Evolutionary conservation across 2,888 invertebrate genomes (phyloP), one percentile per base, ranked within the genome.

Genomic region (Sminthurinus aureus): DNA sequence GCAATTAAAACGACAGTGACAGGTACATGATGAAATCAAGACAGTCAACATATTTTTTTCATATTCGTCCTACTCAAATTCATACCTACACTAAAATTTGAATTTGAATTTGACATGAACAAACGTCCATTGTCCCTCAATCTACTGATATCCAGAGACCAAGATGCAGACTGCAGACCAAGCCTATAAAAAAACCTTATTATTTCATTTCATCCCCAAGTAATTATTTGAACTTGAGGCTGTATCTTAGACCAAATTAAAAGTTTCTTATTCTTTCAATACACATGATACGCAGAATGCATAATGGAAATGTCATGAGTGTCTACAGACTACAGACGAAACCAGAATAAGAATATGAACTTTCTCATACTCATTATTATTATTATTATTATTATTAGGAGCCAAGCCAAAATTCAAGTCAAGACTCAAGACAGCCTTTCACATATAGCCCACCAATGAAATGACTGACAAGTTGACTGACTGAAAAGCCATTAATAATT

Each of bases 391-490:
- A 22, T 73, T 20, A 73, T 73, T 20, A 20, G 66, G 66, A 38
- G 38, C 38, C 38, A 38, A 38, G 38, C 69, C 20, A 50, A 38
- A 38, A 26, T 20, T 71, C 71, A 71, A 24, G 18, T 24, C 20
- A 15, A 69, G 18, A 69, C 22, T 22, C n/a, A n/a, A 66, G 66
- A 66, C 18, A 20, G 66, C n/a, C 66, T 66, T 66, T 66, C 66
- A n/a, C 18, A 66, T 38, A 6, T 26, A 50, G 22, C 80, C 71
- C 71, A 81, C 80, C 80, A 73, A 81, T 81, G 73, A 58, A 71
- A 81, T 81, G 80, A 81, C 73, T 81, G 80, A 81, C 80, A 81
- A 81, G 80, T 71, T 81, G 71, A 81, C 80, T 71, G n/a, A n/a
- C 38, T 38, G 80, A 73, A 81, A 81, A 73, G 50, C 79, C 79